Evolutionary conservation across 2,113 vertebrate species (phyloP).

Genomic region (Pachycephala philippinensis): DNA sequence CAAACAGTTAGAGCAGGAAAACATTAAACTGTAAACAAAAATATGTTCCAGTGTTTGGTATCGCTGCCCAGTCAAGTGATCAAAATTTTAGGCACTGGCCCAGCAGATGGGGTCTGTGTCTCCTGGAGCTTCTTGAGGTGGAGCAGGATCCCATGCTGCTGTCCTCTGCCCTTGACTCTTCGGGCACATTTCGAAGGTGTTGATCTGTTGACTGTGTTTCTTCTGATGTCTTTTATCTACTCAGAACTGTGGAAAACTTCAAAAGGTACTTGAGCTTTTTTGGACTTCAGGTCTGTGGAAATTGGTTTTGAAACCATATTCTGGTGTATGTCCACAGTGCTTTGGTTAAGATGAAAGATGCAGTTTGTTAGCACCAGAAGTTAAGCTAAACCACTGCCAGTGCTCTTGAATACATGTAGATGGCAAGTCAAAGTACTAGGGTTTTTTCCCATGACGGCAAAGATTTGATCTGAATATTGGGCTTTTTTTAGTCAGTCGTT

Average conservation of each 20-base stretch:
- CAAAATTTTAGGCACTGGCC: background rate
- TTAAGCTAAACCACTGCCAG: background rate
- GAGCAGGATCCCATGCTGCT: background rate
- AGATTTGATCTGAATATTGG: background rate
- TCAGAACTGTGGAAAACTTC: background rate
- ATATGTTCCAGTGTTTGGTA: background rate
- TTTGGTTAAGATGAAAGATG: background rate
- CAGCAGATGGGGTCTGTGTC: rapidly evolving
- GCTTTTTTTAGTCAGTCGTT: background rate
- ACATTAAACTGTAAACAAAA: background rate
- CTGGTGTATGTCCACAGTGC: background rate
- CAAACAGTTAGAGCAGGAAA: background rate
- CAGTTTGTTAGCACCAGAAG: background rate
- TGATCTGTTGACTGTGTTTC: background rate
- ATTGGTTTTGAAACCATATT: background rate
- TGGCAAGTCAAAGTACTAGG: background rate
- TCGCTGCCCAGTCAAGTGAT: rapidly evolving
- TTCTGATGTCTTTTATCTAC: background rate
- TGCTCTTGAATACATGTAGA: background rate
- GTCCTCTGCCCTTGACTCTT: background rate
- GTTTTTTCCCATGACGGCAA: background rate
- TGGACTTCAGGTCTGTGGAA: background rate
- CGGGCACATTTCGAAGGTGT: background rate
- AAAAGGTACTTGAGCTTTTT: background rate
- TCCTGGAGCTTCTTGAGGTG: background rate